These are phyloP conservation scores for Sogatella furcifera DNA, from an alignment of 1,140 invertebrate species.

Conservation along the genomic window DNA sequence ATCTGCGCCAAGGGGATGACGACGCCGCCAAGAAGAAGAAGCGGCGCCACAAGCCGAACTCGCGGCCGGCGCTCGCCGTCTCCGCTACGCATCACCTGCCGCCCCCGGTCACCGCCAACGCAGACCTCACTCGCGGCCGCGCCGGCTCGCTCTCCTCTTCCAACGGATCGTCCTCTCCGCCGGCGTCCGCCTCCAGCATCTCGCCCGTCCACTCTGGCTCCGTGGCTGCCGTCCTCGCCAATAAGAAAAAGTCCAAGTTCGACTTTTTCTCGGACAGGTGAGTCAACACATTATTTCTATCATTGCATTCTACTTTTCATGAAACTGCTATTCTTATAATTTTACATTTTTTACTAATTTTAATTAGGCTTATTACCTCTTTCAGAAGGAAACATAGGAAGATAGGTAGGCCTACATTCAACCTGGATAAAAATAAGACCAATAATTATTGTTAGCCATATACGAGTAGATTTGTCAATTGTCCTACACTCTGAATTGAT, in stretches of 20 bases:
- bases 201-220: constrained; percentile 48
- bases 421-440: too few relatives aligned
- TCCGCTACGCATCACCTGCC: constrained; percentile 33
- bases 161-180: constrained; percentile 53
- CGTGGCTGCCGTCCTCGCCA: constrained; percentile 9
- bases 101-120: constrained; percentile 2
- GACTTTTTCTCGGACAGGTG: constrained; percentile 74
- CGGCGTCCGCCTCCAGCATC: constrained; percentile 48
- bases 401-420: too few relatives aligned
- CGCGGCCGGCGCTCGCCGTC: constrained; percentile 43
- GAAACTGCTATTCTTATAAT: too few relatives aligned
- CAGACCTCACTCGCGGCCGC: constrained; percentile 26
- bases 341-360: too few relatives aligned
- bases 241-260: constrained; percentile 60
- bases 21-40: constrained; percentile 61
- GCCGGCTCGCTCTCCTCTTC: constrained; percentile 53
- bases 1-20: constrained; percentile 32
- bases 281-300: constrained; percentile 30
- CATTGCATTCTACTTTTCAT: too few relatives aligned
- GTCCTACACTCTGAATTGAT: too few relatives aligned
- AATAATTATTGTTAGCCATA: too few relatives aligned
- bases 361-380: too few relatives aligned
- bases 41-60: constrained; percentile 50
- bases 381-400: too few relatives aligned
- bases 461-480: too few relatives aligned